These are phyloP conservation scores for Apis laboriosa DNA, from an alignment of 1,140 invertebrate genomes.

Conservation along the genomic window DNA sequence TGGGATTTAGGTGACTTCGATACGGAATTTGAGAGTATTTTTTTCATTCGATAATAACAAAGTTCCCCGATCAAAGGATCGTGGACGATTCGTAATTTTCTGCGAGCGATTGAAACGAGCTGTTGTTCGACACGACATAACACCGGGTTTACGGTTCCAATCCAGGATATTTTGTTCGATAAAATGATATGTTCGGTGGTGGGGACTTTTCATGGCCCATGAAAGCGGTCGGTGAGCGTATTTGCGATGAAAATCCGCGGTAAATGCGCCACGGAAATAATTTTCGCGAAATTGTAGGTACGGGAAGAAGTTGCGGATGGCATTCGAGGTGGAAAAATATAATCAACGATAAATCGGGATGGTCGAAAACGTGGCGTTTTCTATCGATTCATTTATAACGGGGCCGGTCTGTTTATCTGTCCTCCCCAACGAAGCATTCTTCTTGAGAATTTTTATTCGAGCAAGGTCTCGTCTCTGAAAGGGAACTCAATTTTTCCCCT, in stretches of 20 bases:
- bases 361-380: not conserved
- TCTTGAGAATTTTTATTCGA: not conserved
- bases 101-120: not conserved
- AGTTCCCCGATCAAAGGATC: not conserved
- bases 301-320: not conserved
- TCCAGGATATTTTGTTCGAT: slow-evolving; percentile 13
- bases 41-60: not conserved
- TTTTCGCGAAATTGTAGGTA: slow-evolving; percentile 26
- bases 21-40: not conserved
- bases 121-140: not conserved
- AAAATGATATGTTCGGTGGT: not conserved
- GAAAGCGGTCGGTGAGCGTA: not conserved
- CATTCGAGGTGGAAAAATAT: slow-evolving; percentile 53
- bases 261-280: slow-evolving; percentile 10
- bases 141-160: not conserved
- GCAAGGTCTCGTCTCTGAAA: not conserved
- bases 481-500: not conserved
- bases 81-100: not conserved
- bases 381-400: slow-evolving; percentile 46
- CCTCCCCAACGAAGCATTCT: not conserved
- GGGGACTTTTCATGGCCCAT: not conserved
- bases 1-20: not conserved
- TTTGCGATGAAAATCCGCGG: slow-evolving; percentile 4
- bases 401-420: not conserved
- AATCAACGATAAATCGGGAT: slow-evolving; percentile 28